Evolutionary conservation across 2,797 vertebrate genomes (phyloP), one percentile per base, ranked within the genome.

Genomic region (Molossus alvarezi): DNA sequence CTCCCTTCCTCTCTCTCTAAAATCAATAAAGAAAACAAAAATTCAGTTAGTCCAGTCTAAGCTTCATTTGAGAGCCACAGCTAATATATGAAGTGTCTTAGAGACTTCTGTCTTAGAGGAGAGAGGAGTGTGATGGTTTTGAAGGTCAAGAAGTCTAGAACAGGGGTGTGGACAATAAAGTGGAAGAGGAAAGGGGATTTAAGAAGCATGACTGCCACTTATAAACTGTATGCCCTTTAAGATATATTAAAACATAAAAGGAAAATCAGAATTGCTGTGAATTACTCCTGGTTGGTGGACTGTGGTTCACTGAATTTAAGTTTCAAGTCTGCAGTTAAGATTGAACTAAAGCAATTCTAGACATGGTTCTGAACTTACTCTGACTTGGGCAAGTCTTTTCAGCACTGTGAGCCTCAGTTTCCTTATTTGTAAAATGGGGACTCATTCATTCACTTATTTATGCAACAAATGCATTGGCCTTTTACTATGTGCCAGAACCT

Each of bases 381-480:
- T 69, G 53, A 86, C 0, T 20, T 18, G 12, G 17, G 64, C 7
- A 53, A 57, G 45, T 48, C 20, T 62, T 84, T 87, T 92, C 62
- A 75, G 51, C 17, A 80, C 4, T 48, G 25, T n/a, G 48, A 53
- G 14, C 45, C 71, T 96, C 58, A 23, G 55, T 92, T 95, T 93
- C 13, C 60, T 57, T 90, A 9, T 62, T 48, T 69, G 20, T 64
- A 85, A 94, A 58, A 21, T 9, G 1, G 12, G 58, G 9, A 90
- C 90, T 87, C 58, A 80, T 53, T 48, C n/a, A 14, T 25, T 88
- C 18, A 67, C 5, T 53, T 80, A 67, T 41, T 73, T 27, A 65
- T 55, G 15, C 11, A 75, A 60, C 25, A 88, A 62, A 51, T 33
- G 82, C 48, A 81, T 4, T 84, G n/a, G 55, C 33, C 41, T 77